Base-by-base conservation (phyloP, 2,113 vertebrate genomes). In the Hassar affinis region DNA sequence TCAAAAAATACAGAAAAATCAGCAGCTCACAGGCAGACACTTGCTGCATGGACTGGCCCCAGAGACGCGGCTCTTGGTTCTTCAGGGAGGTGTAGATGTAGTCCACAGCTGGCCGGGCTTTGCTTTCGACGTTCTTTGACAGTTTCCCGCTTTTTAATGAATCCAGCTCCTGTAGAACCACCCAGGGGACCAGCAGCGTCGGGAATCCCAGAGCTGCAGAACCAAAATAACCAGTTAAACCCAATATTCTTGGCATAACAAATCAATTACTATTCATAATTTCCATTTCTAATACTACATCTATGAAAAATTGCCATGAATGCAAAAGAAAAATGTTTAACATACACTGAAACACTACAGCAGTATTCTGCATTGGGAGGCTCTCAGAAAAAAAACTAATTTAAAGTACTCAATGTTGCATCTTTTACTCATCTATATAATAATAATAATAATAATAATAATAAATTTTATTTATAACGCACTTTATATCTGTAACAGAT, bases 11-110 rank as follows among this genome's bases (percentile, higher is more conserved):
- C 30, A 49, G 20, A 56, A n/a, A 14, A 68, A 68, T 42, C 57
- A 76, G 38, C 18, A 20, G 91, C 96, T 97, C 91, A 99, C 97
- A 90, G 78, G 91, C 90, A 89, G 95, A 91, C 7, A 96, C 96
- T 88, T 97, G 96, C 90, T 99, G 97, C 94, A 98, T 95, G 54
- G 97, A 97, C n/a, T 98, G 97, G 1, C 96, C 97, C 96, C 95
- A 96, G 4, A 99, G 86, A 2, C 87, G 93, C 1, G 90, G 90
- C 81, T 95, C 95, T 85, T 94, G 95, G 62, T 33, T 94, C 92
- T 93, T 97, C 80, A 98, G 90, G 76, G 93, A 93, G 80, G 64
- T 95, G 76, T 96, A 95, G 88, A 99, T 95, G 89, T 96, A 98
- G 22, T 96, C 93, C 77, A 99, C 97, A 45, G 97, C 97, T 6